Conservation (phyloP, 2,888 invertebrate species). For the Ochlodes sylvanus region DNA sequence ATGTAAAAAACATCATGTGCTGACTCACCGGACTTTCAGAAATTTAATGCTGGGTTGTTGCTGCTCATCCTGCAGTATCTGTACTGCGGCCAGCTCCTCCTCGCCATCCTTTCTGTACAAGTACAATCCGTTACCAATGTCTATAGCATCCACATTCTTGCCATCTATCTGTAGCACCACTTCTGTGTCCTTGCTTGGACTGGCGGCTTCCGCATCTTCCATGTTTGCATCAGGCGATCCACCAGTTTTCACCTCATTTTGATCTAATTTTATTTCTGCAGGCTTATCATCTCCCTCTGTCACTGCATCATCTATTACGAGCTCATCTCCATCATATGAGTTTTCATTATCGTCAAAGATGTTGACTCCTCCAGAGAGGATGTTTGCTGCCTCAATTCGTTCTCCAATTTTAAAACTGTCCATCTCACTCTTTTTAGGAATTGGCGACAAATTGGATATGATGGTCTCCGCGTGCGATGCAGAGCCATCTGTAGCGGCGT, state of each 20-base stretch:
- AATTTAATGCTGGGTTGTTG: conserved; percentile 75
- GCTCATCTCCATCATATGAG: conserved; percentile 78
- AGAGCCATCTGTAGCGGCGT: conserved; percentile 56
- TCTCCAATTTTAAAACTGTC: conserved; percentile 74
- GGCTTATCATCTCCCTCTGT: conserved; percentile 63
- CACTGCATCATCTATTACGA: conserved; percentile 79
- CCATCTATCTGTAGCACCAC: conserved; percentile 79
- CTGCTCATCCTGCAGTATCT: conserved; percentile 70
- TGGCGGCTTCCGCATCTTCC: conserved; percentile 56
- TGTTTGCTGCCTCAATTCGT: conserved; percentile 79
- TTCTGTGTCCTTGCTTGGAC: conserved; percentile 71
- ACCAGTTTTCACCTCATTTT: conserved; percentile 50
- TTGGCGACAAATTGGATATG: conserved; percentile 70
- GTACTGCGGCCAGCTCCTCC: conserved; percentile 77
- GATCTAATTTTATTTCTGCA: conserved; percentile 54
- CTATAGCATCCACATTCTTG: conserved; percentile 78
- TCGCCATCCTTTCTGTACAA: conserved; percentile 75
- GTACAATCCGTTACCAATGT: conserved; percentile 79
- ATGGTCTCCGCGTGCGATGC: conserved; percentile 59
- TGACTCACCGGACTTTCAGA: conserved; percentile 78
- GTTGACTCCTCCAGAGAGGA: conserved; percentile 77
- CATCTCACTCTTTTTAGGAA: conserved; percentile 66
- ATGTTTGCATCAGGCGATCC: conserved; percentile 49
- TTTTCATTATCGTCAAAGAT: conserved; percentile 83
- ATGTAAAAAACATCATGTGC: too few species aligned